These are phyloP conservation scores for Heliconius ethilla DNA, from an alignment of 2,888 invertebrate genomes.

Conservation along the genomic window DNA sequence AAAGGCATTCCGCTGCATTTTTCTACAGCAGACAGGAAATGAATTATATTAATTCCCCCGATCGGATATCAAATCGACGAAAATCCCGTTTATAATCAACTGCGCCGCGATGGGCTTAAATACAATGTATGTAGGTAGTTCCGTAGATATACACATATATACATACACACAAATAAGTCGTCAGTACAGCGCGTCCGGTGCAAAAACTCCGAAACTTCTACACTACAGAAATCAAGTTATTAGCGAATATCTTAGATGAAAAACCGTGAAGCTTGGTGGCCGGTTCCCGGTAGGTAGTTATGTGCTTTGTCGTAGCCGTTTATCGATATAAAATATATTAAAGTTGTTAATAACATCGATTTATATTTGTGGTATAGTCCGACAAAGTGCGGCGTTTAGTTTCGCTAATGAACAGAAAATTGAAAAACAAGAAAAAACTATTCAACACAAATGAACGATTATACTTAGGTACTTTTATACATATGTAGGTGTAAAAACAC, in stretches of 20 bases:
- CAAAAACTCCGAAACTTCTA: conserved; percentile 21
- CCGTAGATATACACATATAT: background rate
- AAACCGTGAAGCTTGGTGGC: conserved; percentile 63
- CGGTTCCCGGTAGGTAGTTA: conserved; percentile 62
- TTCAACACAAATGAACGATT: background rate
- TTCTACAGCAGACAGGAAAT: too few relatives aligned
- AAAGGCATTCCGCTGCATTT: too few relatives aligned
- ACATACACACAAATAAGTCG: conserved; percentile 6
- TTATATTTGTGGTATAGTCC: background rate
- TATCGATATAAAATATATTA: conserved; percentile 31
- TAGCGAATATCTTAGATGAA: conserved; percentile 64
- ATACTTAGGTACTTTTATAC: background rate
- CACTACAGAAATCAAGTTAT: conserved; percentile 71
- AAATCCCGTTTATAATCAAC: too few relatives aligned
- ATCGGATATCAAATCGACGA: background rate
- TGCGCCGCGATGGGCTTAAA: background rate
- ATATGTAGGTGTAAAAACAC: background rate
- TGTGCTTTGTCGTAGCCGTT: conserved; percentile 38
- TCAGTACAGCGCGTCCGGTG: background rate
- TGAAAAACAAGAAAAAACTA: background rate
- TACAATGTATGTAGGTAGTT: background rate
- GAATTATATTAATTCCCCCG: too few relatives aligned
- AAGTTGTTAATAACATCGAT: background rate
- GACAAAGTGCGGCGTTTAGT: background rate
- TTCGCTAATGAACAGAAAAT: background rate